Evolutionary conservation across 2,888 invertebrate genomes (phyloP).

Genomic region (Euproctis similis): DNA sequence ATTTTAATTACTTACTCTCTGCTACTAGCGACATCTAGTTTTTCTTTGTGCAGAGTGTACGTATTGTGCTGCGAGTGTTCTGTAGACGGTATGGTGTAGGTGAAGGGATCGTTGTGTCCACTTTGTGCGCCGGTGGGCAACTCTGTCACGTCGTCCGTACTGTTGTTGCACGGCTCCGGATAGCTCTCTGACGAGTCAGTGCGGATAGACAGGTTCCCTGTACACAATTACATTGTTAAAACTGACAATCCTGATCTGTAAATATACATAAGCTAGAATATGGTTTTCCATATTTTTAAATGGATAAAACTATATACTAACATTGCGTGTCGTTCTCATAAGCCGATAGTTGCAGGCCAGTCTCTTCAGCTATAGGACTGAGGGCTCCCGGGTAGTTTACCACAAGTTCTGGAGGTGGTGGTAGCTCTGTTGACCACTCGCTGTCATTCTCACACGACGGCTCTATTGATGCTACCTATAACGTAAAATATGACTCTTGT

Average conservation of each 20-base stretch:
- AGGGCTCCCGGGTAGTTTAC: constrained; percentile 59
- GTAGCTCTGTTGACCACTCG: constrained; percentile 29
- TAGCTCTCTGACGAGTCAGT: constrained; percentile 66
- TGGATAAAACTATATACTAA: too few species aligned
- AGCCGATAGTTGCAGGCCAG: constrained; percentile 54
- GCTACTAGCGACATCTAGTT: constrained; percentile 34
- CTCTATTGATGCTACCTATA: constrained; percentile 49
- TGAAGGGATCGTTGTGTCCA: constrained; percentile 27
- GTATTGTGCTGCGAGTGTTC: constrained; percentile 36
- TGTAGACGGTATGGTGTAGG: constrained; percentile 40
- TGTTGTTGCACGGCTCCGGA: constrained; percentile 65
- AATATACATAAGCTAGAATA: too few species aligned
- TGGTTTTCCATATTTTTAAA: too few species aligned
- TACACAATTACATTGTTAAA: too few species aligned
- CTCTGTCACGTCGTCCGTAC: constrained; percentile 56
- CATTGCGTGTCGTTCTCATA: constrained; percentile 60
- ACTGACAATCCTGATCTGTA: too few species aligned
- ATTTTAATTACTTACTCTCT: constrained; percentile 56
- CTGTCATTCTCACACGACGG: constrained; percentile 28
- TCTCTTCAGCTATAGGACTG: constrained; percentile 65
- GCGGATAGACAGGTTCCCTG: constrained; percentile 54
- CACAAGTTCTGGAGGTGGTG: constrained; percentile 55
- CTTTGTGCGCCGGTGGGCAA: constrained; percentile 38
- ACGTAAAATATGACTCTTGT: not conserved
- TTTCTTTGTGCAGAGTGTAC: constrained; percentile 42